Conservation (phyloP, 2,113 vertebrate species). For the Crotalus viridis region DNA sequence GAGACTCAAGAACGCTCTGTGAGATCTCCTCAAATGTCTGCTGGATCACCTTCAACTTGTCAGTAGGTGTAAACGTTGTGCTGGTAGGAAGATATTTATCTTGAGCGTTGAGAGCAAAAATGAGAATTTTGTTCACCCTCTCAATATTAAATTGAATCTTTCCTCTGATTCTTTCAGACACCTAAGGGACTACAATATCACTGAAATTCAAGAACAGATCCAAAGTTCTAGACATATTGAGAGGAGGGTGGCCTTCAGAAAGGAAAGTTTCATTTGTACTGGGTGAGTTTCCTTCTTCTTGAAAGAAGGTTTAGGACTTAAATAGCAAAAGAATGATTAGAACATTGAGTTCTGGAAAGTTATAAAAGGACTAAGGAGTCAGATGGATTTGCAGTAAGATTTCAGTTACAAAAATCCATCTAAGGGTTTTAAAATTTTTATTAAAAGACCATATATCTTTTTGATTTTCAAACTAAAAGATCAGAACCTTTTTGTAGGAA, state of each 20-base stretch:
- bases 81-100: constrained; percentile 65
- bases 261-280: background rate
- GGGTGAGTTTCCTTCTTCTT: background rate
- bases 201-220: background rate
- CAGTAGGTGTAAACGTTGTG: constrained; percentile 95
- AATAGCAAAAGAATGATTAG: background rate
- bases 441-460: background rate
- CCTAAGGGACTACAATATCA: background rate
- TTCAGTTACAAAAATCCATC: background rate
- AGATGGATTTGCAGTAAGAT: background rate
- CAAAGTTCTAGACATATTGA: background rate
- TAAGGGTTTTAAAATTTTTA: background rate
- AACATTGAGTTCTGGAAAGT: background rate
- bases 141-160: background rate
- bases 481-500: background rate
- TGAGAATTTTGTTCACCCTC: fast-evolving
- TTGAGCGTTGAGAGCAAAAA: background rate
- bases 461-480: background rate
- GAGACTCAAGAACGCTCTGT: constrained; percentile 84
- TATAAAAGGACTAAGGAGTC: background rate
- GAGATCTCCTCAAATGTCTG: constrained; percentile 98
- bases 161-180: background rate
- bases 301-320: background rate
- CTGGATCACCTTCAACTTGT: constrained; percentile 97
- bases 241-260: background rate